Base-by-base conservation (phyloP, 2,888 invertebrate genomes). In the Pheosia gnoma region DNA sequence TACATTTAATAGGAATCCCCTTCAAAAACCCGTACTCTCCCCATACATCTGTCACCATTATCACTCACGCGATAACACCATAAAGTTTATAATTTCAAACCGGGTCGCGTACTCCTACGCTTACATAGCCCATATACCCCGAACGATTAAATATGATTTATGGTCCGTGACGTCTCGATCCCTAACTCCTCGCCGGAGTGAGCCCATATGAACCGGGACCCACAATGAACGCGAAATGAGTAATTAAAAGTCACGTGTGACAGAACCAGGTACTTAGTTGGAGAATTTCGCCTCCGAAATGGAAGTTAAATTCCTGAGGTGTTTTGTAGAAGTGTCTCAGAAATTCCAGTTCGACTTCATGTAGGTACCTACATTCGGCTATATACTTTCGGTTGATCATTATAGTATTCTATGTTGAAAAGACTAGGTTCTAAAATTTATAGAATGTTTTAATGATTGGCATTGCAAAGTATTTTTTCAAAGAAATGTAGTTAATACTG, bases 141-240 rank as follows among this genome's bases (percentile, higher is more conserved):
- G 74, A 76, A 80, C 85, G 82, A 87, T 87, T 89, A 85, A 84
- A 84, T 85, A 87, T 90, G 89, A 91, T 89, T 89, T 90, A 89
- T 85, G 82, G 76, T 66, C 81, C 89, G 80, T 88, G 86, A 86
- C 87, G 81, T 85, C 85, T 84, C 79, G 78, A 78, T 77, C 76
- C 74, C 67, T 74, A 75, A 78, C 70, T 78, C 74, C 74, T 73
- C 72, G 63, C 66, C 72, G 67, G 66, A 78, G 68, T 67, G 72
- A 78, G 74, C 72, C 80, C 80, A 80, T 83, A 84, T 71, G 75
- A 83, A 79, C 62, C 67, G 87, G 84, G 90, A 85, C 82, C 82
- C 81, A 86, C 85, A 85, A 84, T 83, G 84, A 88, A 82, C 90
- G 87, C 88, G 84, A 91, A 91, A 91, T 92, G 90, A 88, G 85